phyloP scores from a whole-genome alignment of 1,140 invertebrate species.

The Apis laboriosa region DNA sequence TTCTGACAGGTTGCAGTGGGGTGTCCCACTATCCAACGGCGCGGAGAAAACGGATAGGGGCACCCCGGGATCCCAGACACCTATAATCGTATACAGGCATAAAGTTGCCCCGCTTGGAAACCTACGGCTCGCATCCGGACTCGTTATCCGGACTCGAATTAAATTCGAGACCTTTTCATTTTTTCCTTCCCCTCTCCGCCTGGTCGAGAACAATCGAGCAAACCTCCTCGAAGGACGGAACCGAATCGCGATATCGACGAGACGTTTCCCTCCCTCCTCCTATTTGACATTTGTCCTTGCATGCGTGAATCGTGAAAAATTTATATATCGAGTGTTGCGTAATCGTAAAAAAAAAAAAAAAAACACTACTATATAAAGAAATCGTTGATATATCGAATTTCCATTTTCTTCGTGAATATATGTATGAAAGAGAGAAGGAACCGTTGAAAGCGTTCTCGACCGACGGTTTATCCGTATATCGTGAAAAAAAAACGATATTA shows the following conservation, averaged over 20 bases:
- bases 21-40: slow-evolving; percentile 58
- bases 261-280: too few species aligned
- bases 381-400: too few species aligned
- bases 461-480: too few species aligned
- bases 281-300: slow-evolving; percentile 10
- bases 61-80: slow-evolving; percentile 56
- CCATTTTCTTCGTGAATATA: too few species aligned
- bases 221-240: background rate
- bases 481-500: too few species aligned
- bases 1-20: slow-evolving; percentile 64
- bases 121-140: slow-evolving; percentile 34
- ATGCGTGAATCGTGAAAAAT: background rate
- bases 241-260: background rate
- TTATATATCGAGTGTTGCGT: background rate
- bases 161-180: slow-evolving; percentile 45
- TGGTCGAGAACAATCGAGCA: background rate
- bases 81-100: slow-evolving; percentile 55
- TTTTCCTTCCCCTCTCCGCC: background rate
- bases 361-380: too few species aligned
- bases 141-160: slow-evolving; percentile 57
- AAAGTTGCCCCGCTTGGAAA: slow-evolving; percentile 60
- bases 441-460: too few species aligned
- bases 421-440: too few species aligned
- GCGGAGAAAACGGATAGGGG: slow-evolving; percentile 63
- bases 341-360: too few species aligned